A percentile compares a stretch with the other conserved stretches of the same genome.
Evolutionary conservation across 2,113 vertebrate species (phyloP).

Genomic region (Larimichthys polyactis): DNA sequence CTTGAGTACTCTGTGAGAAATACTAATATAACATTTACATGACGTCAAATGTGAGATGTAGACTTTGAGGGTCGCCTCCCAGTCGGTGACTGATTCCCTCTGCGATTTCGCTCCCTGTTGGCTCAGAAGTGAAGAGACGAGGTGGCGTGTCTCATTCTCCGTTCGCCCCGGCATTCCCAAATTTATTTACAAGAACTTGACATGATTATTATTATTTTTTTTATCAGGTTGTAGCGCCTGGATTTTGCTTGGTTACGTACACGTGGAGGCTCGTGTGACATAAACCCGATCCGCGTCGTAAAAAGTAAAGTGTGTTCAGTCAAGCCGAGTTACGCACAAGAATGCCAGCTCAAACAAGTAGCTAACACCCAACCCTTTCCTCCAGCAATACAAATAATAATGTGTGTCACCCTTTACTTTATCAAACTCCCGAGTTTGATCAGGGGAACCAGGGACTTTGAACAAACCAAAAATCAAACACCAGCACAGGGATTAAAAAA

Average conservation of each 20-base stretch:
- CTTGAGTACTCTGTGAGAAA: conserved; percentile 52
- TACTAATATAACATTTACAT: conserved; percentile 49
- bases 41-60: conserved; percentile 30
- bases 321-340: conserved; percentile 35
- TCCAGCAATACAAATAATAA: conserved; percentile 74
- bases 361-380: conserved; percentile 40
- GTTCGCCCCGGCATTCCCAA: conserved; percentile 11
- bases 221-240: conserved; percentile 6
- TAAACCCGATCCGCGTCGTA: conserved; percentile 19
- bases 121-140: background rate
- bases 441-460: conserved; percentile 59
- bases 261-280: conserved; percentile 8
- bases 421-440: conserved; percentile 47
- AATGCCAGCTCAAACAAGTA: conserved; percentile 48
- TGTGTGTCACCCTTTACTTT: conserved; percentile 40
- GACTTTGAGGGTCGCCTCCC: conserved; percentile 7
- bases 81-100: background rate
- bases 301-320: conserved; percentile 24
- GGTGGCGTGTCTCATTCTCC: background rate
- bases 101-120: conserved; percentile 7
- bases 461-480: conserved; percentile 79
- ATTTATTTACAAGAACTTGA: conserved; percentile 5
- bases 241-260: conserved; percentile 7
- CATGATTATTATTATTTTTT: background rate
- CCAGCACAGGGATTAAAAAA: conserved; percentile 75